phyloP scores from a whole-genome alignment of 92 coral and sea anemone species.

The Blastomussa wellsi region DNA sequence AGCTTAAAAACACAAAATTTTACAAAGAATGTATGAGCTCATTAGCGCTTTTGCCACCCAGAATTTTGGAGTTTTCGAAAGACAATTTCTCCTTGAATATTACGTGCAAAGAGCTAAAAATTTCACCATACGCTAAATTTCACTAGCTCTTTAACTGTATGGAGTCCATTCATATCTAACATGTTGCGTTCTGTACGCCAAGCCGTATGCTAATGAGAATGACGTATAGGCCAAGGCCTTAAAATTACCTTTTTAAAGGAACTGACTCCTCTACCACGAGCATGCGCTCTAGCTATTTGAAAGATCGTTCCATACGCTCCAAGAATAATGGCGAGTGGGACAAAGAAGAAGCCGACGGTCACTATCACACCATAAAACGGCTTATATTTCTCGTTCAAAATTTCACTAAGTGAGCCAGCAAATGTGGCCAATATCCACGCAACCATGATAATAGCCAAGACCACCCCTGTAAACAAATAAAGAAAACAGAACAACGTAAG shows the following conservation, averaged over 20 bases:
- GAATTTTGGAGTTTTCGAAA: too few relatives aligned
- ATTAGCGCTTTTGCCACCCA: too few relatives aligned
- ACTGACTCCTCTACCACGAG: conserved; percentile 76
- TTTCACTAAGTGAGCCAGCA: conserved; percentile 38
- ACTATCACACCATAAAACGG: conserved; percentile 56
- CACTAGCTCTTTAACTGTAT: too few relatives aligned
- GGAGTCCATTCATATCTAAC: too few relatives aligned
- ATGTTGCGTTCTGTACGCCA: too few relatives aligned
- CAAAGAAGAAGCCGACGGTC: conserved; percentile 51
- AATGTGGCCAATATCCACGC: conserved; percentile 72
- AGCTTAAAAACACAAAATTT: too few relatives aligned
- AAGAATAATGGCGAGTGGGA: conserved; percentile 69
- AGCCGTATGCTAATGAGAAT: too few relatives aligned
- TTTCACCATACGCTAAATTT: too few relatives aligned
- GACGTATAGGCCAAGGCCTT: too few relatives aligned
- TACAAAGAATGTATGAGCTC: too few relatives aligned
- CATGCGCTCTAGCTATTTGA: conserved; percentile 85
- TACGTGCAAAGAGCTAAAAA: too few relatives aligned
- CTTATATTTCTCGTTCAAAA: background rate
- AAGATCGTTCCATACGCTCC: conserved; percentile 71
- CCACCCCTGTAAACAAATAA: conserved; percentile 30
- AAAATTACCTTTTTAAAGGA: conserved; percentile 76
- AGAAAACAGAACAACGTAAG: background rate
- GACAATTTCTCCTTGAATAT: too few relatives aligned
- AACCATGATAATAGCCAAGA: conserved; percentile 28